Base-by-base conservation (phyloP, 2,888 invertebrate species). In the Ectemnius continuus region DNA sequence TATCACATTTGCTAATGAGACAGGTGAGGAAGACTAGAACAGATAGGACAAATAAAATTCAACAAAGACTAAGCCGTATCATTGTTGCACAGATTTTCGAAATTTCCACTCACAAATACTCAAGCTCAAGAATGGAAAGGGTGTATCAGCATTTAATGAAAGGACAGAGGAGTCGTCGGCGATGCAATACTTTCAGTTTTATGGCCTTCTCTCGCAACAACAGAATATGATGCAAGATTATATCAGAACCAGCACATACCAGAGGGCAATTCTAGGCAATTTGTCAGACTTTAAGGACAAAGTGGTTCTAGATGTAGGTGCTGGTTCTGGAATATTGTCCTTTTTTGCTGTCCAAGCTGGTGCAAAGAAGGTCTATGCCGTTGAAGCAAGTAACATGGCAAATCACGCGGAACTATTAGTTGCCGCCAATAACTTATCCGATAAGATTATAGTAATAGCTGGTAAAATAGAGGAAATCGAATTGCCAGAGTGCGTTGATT, bases 201-300 rank as follows among this genome's bases (percentile, higher is more conserved):
- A 99, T 92, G 99, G 99, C 80, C 99, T 99, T 92, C 92, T 99
- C 84, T 98, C 98, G 70, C 99, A 99, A 91, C 99, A 99, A 92
- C 99, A 99, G 92, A 99, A 99, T 90, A 99, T 99, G 99, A 97
- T 99, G 96, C 99, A 99, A 92, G 99, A 99, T 91, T 99, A 98
- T 91, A 97, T 99, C 80, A 94, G 99, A 84, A 99, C 99, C 60
- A 97, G 98, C 89, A 99, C 99, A 70, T 99, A 99, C 92, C 99
- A 99, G 92, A 94, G 97, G 87, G 99, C 99, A 70, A 98, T 99
- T 90, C 93, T 98, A 78, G 95, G 96, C 67, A 99, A 99, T 92
- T 93, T 96, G 67, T 94, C 95, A 72, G 99, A 99, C 91, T 99
- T 99, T 91, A 94, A 95, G 89, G 95, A 96, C 88, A 97, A 98